These are phyloP conservation scores for Chauna torquata DNA, from an alignment of 2,113 vertebrate genomes.

Conservation along the genomic window DNA sequence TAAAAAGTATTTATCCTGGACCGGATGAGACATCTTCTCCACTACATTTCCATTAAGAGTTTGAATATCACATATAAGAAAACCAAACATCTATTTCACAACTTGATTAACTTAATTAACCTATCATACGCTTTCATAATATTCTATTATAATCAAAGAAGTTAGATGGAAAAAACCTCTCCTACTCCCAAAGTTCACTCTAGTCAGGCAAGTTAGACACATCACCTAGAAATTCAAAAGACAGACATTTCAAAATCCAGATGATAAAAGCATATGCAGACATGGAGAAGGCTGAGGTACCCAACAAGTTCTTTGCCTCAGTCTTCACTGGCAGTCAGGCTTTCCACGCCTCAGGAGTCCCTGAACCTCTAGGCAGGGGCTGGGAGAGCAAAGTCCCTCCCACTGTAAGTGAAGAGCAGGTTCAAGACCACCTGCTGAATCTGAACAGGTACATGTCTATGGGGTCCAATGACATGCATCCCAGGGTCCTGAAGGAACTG, in stretches of 20 bases:
- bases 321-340: too few relatives aligned
- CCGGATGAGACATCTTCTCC: not conserved
- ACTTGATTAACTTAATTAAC: not conserved
- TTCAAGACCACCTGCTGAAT: too few relatives aligned
- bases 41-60: not conserved
- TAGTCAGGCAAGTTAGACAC: not conserved
- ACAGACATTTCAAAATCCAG: not conserved
- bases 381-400: too few relatives aligned
- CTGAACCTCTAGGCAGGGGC: too few relatives aligned
- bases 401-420: too few relatives aligned
- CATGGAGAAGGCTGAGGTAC: too few relatives aligned
- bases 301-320: too few relatives aligned
- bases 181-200: not conserved
- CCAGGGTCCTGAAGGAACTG: too few relatives aligned
- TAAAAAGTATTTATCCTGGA: not conserved
- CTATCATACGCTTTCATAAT: not conserved
- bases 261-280: not conserved
- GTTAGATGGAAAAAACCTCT: not conserved
- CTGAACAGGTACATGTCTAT: too few relatives aligned
- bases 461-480: too few relatives aligned
- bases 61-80: not conserved
- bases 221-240: not conserved
- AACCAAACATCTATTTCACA: not conserved
- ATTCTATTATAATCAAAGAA: not conserved
- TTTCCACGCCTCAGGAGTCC: too few relatives aligned